Evolutionary conservation across 2,888 invertebrate genomes (phyloP).

Genomic region (Anarsia innoxiella): DNA sequence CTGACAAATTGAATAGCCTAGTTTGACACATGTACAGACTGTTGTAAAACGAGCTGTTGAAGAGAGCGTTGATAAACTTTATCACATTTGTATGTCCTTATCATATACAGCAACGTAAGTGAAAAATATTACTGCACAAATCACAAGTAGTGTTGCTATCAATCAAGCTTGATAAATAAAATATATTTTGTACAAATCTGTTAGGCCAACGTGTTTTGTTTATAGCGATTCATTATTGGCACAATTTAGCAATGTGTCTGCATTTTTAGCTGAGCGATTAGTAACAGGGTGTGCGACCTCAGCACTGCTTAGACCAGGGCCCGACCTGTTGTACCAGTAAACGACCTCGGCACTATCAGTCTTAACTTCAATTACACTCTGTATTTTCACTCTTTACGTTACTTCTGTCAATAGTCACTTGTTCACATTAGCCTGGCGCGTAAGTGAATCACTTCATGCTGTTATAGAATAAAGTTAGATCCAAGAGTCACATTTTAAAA

Average conservation of each 20-base stretch:
- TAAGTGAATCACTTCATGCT: conserved; percentile 25
- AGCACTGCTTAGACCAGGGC: conserved; percentile 30
- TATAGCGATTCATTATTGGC: conserved; percentile 31
- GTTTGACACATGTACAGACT: conserved; percentile 1
- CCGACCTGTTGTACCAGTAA: conserved; percentile 63
- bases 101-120: conserved; percentile 38
- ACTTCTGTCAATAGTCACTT: conserved; percentile 21
- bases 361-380: conserved; percentile 26
- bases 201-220: conserved; percentile 35
- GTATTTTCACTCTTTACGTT: conserved; percentile 31
- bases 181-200: too few relatives aligned
- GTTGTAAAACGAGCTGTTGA: conserved; percentile 14
- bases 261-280: too few relatives aligned
- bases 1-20: conserved; percentile 1
- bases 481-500: conserved; percentile 10
- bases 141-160: too few relatives aligned
- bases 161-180: too few relatives aligned
- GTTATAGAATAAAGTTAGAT: conserved; percentile 9
- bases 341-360: conserved; percentile 60
- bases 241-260: conserved; percentile 34
- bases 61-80: conserved; percentile 34
- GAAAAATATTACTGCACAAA: too few relatives aligned
- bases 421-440: conserved; percentile 14
- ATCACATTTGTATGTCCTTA: conserved; percentile 43
- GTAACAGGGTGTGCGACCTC: conserved; percentile 33